Evolutionary conservation across 2,113 vertebrate genomes (phyloP), one percentile per base, ranked within the genome.

Genomic region (Heliornis fulica): DNA sequence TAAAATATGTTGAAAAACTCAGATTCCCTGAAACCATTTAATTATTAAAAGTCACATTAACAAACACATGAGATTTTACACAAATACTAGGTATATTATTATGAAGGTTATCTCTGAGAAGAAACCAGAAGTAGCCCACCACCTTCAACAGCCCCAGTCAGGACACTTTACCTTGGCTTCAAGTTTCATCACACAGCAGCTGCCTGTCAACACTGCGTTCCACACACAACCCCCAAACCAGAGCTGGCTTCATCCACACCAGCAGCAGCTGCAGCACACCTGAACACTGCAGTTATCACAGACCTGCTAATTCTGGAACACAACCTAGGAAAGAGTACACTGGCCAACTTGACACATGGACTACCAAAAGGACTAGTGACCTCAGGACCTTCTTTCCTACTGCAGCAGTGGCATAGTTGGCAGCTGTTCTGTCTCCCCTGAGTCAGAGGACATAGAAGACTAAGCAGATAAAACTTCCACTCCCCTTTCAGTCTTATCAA

Each of bases 91-190:
- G 40, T 1, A 3, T 18, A 41, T 8, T 45, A 45, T 22, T 34
- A 11, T 0, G 5, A 90, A 36, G 29, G 43, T 61, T 51, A 50
- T 28, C n/a, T 80, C 63, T 9, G 22, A 91, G 68, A 78, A 68
- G 46, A 56, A 91, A 46, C 2, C 48, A 76, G 50, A 63, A 61
- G 21, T 34, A 74, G 59, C n/a, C 26, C 9, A 14, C 14, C 4
- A 5, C 2, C 0, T 9, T 38, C 48, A 63, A 60, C 0, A 0
- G 25, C 78, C 0, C 1, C 36, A 75, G 28, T 7, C 36, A 76
- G 57, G 53, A 69, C 48, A n/a, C 20, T 87, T 32, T 32, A 45
- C 41, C 31, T 69, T 4, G 38, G 43, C 65, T 78, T 43, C 45
- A 19, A 5, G n/a, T 48, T 74, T 59, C 23, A 28, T 56, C 75